Evolutionary conservation across 1,140 invertebrate species (phyloP), one percentile per base, ranked within the genome.

Genomic region (Micrasema minimum): DNA sequence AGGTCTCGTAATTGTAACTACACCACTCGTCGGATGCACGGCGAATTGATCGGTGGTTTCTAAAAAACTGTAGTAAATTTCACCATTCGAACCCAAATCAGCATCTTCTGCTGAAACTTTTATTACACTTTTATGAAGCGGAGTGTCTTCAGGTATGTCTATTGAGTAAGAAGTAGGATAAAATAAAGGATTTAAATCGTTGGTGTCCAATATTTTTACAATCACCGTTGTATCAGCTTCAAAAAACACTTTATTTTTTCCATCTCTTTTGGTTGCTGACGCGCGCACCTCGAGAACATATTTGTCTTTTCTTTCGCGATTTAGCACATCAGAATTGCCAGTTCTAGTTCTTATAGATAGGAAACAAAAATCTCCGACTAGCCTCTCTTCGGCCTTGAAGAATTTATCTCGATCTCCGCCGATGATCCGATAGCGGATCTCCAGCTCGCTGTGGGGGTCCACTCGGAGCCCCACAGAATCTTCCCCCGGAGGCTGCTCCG

Each of bases 21-120:
- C 89, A 2, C 96, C 97, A 11, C 90, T 94, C 26, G 95, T 94
- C 10, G 96, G 95, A 84, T 99, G 94, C 66, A 98, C 90, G 5
- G 94, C 92, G 80, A 98, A 98, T 71, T 91, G 89, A 73, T 94
- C 90, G 5, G 91, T 95, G 14, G 87, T 83, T 69, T 96, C 88
- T n/a, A 88, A 85, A 75, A 98, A 92, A 81, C 93, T 97, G 80
- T 98, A 99, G 81, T 98, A 98, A 75, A 98, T 95, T 84, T 98
- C 95, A 1, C 95, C 95, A 80, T 98, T 98, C 53, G 93, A 87
- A 0, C 96, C 96, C 10, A 96, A 84, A 81, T 99, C 96, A 6
- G 96, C 95, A 83, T 99, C 97, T 77, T 95, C 95, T 0, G 96
- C 97, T 11, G 88, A 88, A 18, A 95, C 92, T 77, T 86, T 88